Conservation (phyloP, 2,113 vertebrate species). For the Narcine bancroftii region DNA sequence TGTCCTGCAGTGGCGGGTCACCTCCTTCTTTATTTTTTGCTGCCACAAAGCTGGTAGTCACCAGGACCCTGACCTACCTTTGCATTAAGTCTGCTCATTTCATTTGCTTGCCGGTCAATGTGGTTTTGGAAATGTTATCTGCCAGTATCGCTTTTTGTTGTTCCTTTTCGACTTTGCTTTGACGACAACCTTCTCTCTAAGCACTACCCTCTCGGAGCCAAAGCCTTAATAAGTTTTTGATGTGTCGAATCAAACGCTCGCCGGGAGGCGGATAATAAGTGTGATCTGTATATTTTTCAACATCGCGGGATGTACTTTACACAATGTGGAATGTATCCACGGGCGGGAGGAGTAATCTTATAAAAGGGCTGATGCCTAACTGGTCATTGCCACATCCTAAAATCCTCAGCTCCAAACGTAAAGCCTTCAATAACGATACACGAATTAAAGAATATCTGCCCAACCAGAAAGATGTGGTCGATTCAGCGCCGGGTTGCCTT, state of each 20-base stretch:
- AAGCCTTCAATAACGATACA: neutral
- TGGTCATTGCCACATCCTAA: conserved; percentile 15
- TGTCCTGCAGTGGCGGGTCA: conserved; percentile 39
- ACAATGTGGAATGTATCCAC: conserved; percentile 32
- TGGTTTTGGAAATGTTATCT: conserved; percentile 37
- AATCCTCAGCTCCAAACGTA: neutral
- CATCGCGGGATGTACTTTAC: conserved; percentile 41
- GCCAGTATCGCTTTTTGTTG: conserved; percentile 17
- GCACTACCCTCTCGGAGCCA: conserved; percentile 9
- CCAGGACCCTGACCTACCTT: conserved; percentile 38
- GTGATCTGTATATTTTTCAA: conserved; percentile 49
- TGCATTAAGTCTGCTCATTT: conserved; percentile 41
- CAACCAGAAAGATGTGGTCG: neutral
- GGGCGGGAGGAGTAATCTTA: conserved; percentile 27
- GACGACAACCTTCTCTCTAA: conserved; percentile 30
- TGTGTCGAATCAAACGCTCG: conserved; percentile 49
- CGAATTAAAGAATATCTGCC: too few relatives aligned
- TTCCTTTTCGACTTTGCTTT: neutral
- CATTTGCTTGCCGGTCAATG: conserved; percentile 41
- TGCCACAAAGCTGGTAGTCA: conserved; percentile 41
- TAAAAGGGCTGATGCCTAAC: neutral
- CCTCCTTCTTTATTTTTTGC: conserved; percentile 27
- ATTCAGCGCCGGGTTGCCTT: neutral
- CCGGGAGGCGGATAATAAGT: conserved; percentile 49
- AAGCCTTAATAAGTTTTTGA: conserved; percentile 47